phyloP scores from a whole-genome alignment of 1,140 invertebrate genomes.

The Aphelenchoides avenae region DNA sequence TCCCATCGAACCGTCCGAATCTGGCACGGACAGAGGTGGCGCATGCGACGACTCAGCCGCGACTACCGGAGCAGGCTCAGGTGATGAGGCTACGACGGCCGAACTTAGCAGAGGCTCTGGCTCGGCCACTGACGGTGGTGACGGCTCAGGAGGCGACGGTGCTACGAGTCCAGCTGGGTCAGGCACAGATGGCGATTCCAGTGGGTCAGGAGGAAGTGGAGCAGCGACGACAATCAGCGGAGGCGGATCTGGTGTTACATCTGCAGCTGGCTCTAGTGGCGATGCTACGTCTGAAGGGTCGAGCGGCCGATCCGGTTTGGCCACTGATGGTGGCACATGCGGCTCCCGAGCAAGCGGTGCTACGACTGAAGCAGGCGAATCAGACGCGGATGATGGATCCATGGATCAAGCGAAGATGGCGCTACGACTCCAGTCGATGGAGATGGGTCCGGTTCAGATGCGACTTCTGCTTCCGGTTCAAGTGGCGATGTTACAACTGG shows the following conservation, averaged over 20 bases:
- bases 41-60: not conserved
- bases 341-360: too few relatives aligned
- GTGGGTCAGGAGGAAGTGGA: not conserved
- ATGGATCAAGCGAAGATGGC: not conserved
- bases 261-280: too few relatives aligned
- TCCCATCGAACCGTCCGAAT: not conserved
- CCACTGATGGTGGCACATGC: too few relatives aligned
- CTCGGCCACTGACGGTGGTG: too few relatives aligned
- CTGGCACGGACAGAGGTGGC: not conserved
- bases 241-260: too few relatives aligned
- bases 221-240: not conserved
- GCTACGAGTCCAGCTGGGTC: too few relatives aligned
- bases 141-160: too few relatives aligned
- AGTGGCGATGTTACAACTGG: too few relatives aligned
- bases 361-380: not conserved
- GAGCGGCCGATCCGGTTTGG: too few relatives aligned
- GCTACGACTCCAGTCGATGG: not conserved
- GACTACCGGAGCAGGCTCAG: not conserved
- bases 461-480: not conserved
- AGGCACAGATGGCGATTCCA: not conserved
- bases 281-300: too few relatives aligned
- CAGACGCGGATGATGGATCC: not conserved
- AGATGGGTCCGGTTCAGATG: not conserved
- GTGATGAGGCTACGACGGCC: too few relatives aligned
- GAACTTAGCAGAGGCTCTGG: too few relatives aligned